These are phyloP conservation scores for Eurystomus gularis DNA, from an alignment of 2,113 vertebrate species.

Conservation along the genomic window DNA sequence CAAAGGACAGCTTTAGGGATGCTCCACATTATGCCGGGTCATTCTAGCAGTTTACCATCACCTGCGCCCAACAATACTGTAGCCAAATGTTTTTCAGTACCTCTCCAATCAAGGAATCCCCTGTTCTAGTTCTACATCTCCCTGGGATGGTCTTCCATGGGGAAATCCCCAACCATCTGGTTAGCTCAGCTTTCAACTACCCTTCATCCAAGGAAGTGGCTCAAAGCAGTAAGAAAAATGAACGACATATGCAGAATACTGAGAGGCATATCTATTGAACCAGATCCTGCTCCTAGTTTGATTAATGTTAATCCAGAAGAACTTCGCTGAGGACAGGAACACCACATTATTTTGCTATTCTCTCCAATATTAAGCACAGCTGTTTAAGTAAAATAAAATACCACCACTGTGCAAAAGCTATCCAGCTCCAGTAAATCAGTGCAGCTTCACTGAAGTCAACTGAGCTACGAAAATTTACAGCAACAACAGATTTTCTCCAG, in stretches of 20 bases:
- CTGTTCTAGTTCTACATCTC: not conserved
- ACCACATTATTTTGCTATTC: not conserved
- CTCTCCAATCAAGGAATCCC: not conserved
- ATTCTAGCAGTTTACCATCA: not conserved
- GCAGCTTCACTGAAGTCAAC: not conserved
- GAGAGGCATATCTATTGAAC: no score
- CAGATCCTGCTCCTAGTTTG: not conserved
- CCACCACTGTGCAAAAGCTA: not conserved
- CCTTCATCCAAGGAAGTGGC: not conserved
- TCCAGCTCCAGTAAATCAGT: not conserved
- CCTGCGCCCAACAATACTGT: not conserved
- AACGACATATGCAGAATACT: no score
- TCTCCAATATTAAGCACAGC: not conserved
- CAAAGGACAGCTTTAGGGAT: not conserved
- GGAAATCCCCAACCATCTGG: not conserved
- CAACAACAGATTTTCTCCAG: not conserved
- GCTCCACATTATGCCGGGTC: not conserved
- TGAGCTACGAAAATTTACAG: not conserved
- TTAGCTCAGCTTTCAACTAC: not conserved
- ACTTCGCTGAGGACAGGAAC: not conserved
- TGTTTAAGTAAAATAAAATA: not conserved
- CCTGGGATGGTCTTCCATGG: not conserved
- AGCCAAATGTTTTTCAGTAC: not conserved
- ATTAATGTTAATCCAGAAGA: not conserved
- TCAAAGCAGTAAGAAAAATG: not conserved